Evolutionary conservation across 2,888 invertebrate genomes (phyloP).

Genomic region (Monochamus alternatus): DNA sequence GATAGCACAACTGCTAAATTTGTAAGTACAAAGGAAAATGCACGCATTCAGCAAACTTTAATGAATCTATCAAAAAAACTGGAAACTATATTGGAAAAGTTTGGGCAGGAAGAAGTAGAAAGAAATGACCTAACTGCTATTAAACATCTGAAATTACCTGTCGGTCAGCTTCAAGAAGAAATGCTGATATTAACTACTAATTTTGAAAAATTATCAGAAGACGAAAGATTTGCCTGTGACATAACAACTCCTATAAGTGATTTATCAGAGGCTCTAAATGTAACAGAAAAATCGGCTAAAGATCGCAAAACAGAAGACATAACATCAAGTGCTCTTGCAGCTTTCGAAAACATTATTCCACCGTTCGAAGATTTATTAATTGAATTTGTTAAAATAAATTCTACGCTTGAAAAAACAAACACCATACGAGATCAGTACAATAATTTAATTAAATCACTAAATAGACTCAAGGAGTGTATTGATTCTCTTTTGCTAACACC

Average conservation of each 20-base stretch:
- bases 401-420: conserved; percentile 47
- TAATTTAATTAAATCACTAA: conserved; percentile 41
- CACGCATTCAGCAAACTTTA: conserved; percentile 11
- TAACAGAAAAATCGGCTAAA: conserved; percentile 62
- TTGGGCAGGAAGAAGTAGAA: conserved; percentile 23
- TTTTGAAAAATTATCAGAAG: conserved; percentile 42
- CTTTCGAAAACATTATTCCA: conserved; percentile 49
- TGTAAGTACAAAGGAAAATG: conserved; percentile 16
- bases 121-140: conserved; percentile 40
- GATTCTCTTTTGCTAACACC: conserved; percentile 45
- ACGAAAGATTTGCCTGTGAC: conserved; percentile 59
- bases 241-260: conserved; percentile 68
- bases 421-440: conserved; percentile 35
- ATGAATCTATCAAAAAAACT: conserved; percentile 17
- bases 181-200: conserved; percentile 49
- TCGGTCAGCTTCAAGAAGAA: conserved; percentile 55
- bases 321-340: conserved; percentile 41
- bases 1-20: conserved; percentile 4
- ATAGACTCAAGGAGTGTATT: conserved; percentile 41
- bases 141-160: conserved; percentile 48
- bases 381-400: conserved; percentile 59
- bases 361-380: conserved; percentile 56
- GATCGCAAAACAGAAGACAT: conserved; percentile 50
- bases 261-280: conserved; percentile 64
- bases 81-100: conserved; percentile 4